Evolutionary conservation across 2,113 vertebrate species (phyloP).

Genomic region (Mesitornis unicolor): DNA sequence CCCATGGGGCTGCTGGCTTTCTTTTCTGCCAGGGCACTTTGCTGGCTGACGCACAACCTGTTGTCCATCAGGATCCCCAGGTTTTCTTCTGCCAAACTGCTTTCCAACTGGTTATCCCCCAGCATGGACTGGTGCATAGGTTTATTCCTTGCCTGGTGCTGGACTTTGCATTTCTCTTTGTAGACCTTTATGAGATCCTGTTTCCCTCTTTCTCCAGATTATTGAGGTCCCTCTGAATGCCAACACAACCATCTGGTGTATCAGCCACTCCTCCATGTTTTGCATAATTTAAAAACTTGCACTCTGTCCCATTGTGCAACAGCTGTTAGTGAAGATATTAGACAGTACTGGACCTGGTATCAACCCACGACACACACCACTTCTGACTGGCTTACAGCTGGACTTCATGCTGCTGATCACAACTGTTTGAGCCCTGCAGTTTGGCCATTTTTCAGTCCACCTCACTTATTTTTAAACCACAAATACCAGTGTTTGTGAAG

Average conservation of each 20-base stretch:
- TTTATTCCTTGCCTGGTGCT: not conserved
- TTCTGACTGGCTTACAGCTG: not conserved
- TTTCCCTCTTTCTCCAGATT: not conserved
- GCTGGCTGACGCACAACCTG: not conserved
- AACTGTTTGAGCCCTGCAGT: not conserved
- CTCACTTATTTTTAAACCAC: not conserved
- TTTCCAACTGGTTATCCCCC: too few species aligned
- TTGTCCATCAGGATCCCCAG: not conserved
- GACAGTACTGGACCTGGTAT: too few species aligned
- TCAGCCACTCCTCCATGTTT: not conserved
- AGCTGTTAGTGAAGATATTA: not conserved
- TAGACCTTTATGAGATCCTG: not conserved
- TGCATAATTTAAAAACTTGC: not conserved
- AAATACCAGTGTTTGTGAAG: not conserved
- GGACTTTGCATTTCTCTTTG: not conserved
- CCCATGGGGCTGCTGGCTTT: not conserved
- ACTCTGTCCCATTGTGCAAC: not conserved
- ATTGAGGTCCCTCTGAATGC: too few species aligned
- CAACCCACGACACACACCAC: accelerated
- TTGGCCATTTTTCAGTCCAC: not conserved
- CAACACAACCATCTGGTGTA: not conserved
- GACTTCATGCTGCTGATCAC: not conserved
- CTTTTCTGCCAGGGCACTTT: too few species aligned
- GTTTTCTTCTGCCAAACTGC: not conserved
- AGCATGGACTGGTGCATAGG: too few species aligned